These are phyloP conservation scores for Urocyon cinereoargenteus DNA, from an alignment of 2,797 vertebrate genomes.

Conservation along the genomic window DNA sequence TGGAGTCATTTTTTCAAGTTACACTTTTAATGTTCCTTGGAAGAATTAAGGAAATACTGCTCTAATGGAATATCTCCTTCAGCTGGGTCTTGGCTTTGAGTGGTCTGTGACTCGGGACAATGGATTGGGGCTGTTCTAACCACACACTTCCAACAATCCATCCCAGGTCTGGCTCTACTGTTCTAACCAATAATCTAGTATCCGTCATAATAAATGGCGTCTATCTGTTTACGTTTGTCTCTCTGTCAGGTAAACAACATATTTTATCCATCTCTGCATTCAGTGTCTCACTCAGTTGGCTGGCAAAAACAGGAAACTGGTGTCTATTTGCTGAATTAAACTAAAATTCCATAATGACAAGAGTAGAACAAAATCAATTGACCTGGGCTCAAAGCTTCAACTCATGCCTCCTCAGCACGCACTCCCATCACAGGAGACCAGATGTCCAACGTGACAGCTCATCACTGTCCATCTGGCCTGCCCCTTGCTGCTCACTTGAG, in stretches of 20 bases:
- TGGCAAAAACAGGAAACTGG: neutral
- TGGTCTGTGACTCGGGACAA: neutral
- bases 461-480: constrained; percentile 13
- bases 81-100: neutral
- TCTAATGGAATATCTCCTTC: neutral
- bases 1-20: neutral
- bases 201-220: neutral
- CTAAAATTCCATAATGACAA: neutral
- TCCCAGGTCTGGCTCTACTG: neutral
- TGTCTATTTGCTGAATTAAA: neutral
- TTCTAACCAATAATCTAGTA: neutral
- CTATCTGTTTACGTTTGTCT: neutral
- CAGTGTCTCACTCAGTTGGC: neutral
- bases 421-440: neutral
- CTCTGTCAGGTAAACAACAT: neutral
- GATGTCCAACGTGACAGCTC: neutral
- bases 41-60: neutral
- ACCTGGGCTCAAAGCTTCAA: neutral
- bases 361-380: neutral
- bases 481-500: neutral
- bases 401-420: neutral
- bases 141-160: neutral
- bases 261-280: constrained; percentile 1
- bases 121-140: neutral
- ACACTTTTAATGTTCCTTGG: neutral